A percentile compares a stretch with the other conserved stretches of the same genome.
phyloP scores from a whole-genome alignment of 2,888 invertebrate genomes.

The Drosophila paranaensis region DNA sequence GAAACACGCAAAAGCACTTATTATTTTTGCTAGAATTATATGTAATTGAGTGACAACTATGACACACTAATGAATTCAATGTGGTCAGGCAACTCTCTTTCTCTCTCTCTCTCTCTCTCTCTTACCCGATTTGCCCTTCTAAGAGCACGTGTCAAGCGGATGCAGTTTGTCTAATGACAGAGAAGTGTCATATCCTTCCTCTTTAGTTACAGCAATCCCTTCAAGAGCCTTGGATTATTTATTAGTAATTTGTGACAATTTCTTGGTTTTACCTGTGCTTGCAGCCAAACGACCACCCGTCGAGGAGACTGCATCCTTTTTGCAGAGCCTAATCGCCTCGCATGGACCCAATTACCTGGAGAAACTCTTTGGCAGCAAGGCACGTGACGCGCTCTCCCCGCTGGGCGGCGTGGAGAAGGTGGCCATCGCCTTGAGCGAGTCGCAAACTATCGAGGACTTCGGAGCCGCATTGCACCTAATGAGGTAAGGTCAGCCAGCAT shows the following conservation, averaged over 20 bases:
- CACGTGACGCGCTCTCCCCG: conserved; percentile 94
- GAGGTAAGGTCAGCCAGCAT: conserved; percentile 77
- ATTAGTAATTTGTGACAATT: conserved; percentile 26
- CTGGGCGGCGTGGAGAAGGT: conserved; percentile 98
- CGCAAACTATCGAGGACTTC: conserved; percentile 97
- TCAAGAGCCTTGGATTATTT: conserved; percentile 25
- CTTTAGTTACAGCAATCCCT: neutral
- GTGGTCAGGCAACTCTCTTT: neutral
- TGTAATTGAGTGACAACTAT: neutral
- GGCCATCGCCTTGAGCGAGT: conserved; percentile 96
- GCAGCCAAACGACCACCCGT: conserved; percentile 98
- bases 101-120: neutral
- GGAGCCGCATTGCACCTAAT: conserved; percentile 85
- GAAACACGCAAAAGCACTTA: no score
- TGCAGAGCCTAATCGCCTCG: conserved; percentile 96
- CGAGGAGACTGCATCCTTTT: conserved; percentile 97
- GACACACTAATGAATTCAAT: neutral
- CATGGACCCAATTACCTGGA: conserved; percentile 98
- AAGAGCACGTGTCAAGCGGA: neutral
- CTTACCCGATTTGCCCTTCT: no score
- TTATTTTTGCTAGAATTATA: neutral
- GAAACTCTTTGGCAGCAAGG: conserved; percentile 97
- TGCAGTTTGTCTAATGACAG: neutral
- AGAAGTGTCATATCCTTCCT: neutral
- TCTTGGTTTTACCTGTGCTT: conserved; percentile 61